Evolutionary conservation across 2,888 invertebrate genomes (phyloP).

Genomic region (Mactromeris polynyma): DNA sequence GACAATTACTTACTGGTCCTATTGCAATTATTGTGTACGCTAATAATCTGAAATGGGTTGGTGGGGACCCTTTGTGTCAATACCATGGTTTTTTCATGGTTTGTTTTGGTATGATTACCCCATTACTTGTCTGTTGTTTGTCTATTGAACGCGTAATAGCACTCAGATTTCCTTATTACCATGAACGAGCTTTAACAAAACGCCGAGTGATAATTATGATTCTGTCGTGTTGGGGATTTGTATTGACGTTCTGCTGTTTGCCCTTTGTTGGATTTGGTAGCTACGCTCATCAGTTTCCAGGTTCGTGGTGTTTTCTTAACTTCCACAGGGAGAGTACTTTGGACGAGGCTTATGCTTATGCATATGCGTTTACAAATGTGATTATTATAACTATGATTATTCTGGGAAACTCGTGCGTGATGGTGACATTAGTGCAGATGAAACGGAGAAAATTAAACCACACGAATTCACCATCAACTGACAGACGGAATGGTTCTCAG

Average conservation of each 20-base stretch:
- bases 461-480: constrained; percentile 71
- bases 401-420: constrained; percentile 77
- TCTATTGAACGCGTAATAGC: constrained; percentile 86
- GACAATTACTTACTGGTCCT: constrained; percentile 84
- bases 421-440: constrained; percentile 81
- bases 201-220: constrained; percentile 78
- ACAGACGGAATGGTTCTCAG: constrained; percentile 59
- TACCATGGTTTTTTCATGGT: constrained; percentile 87
- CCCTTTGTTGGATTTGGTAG: constrained; percentile 86
- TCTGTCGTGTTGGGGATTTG: constrained; percentile 77
- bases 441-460: constrained; percentile 70
- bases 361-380: constrained; percentile 83
- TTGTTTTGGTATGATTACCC: constrained; percentile 85
- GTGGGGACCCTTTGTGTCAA: constrained; percentile 83
- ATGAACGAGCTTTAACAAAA: constrained; percentile 81
- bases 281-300: constrained; percentile 86
- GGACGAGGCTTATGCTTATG: constrained; percentile 81
- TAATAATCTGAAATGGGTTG: constrained; percentile 84
- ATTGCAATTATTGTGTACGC: constrained; percentile 83
- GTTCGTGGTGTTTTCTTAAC: constrained; percentile 87
- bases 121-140: constrained; percentile 86
- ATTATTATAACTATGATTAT: constrained; percentile 77
- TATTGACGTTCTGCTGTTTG: constrained; percentile 80
- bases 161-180: constrained; percentile 84
- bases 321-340: constrained; percentile 79